A percentile compares a stretch with the other conserved stretches of the same genome.
These are phyloP conservation scores for Galeopsomyia nigrocyanea DNA, from an alignment of 2,888 invertebrate species.

Conservation along the genomic window DNA sequence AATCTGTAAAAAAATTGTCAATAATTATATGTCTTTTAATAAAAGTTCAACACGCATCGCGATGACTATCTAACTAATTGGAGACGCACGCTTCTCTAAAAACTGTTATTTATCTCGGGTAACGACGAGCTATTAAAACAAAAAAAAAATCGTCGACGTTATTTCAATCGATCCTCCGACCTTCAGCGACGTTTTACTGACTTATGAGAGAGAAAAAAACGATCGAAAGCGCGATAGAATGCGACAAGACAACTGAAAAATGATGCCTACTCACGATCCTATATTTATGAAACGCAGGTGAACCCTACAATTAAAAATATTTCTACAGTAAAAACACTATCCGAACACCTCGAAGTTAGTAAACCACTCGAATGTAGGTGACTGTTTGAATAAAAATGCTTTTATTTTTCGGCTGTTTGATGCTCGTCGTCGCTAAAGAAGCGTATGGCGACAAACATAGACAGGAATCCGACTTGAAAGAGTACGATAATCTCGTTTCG, in stretches of 20 bases:
- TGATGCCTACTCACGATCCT: constrained; percentile 4
- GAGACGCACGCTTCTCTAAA: too few relatives aligned
- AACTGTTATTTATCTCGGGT: too few relatives aligned
- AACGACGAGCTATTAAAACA: not conserved
- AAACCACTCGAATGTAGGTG: not conserved
- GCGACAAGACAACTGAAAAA: constrained; percentile 12
- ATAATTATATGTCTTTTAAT: too few relatives aligned
- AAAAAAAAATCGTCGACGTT: not conserved
- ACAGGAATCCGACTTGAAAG: too few relatives aligned
- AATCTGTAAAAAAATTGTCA: too few relatives aligned
- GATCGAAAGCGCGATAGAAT: constrained; percentile 17
- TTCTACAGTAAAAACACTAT: too few relatives aligned
- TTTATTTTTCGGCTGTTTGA: constrained; percentile 7
- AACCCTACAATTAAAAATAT: not conserved
- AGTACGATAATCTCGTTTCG: constrained; percentile 25
- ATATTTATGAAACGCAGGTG: not conserved
- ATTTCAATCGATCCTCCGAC: too few relatives aligned
- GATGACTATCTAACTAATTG: too few relatives aligned
- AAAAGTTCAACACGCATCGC: too few relatives aligned
- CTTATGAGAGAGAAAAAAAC: too few relatives aligned
- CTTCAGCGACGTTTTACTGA: too few relatives aligned
- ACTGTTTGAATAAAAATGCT: not conserved
- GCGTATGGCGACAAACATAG: not conserved
- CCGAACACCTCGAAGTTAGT: too few relatives aligned
- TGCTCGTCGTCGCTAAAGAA: not conserved